Conservation (phyloP, 1,140 invertebrate species). For the Drosophila tsacasi region DNA sequence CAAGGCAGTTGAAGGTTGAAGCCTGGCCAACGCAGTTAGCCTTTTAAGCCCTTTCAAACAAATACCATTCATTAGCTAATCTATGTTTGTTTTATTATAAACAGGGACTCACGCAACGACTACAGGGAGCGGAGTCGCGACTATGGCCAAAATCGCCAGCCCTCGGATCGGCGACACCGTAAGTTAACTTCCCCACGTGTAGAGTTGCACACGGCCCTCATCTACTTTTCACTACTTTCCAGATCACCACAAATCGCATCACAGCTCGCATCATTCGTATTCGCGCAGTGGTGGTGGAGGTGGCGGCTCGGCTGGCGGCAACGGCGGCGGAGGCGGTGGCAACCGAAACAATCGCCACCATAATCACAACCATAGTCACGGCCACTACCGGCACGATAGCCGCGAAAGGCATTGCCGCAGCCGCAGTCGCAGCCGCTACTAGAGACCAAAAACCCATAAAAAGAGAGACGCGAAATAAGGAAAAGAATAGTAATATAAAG, state of each 20-base stretch:
- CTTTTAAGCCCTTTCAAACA: not conserved
- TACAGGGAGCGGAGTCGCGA: conserved; percentile 76
- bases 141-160: conserved; percentile 66
- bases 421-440: conserved; percentile 79
- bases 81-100: not conserved
- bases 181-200: conserved; percentile 47
- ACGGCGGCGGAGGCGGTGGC: conserved; percentile 54
- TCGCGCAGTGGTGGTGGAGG: conserved; percentile 56
- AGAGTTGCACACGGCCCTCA: conserved; percentile 17
- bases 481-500: not conserved
- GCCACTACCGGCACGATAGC: conserved; percentile 72
- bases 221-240: conserved; percentile 1
- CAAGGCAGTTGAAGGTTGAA: not conserved
- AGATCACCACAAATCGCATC: conserved; percentile 82
- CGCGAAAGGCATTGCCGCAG: conserved; percentile 73
- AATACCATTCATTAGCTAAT: not conserved
- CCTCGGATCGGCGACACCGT: conserved; percentile 78
- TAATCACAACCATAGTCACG: conserved; percentile 67
- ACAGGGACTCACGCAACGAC: conserved; percentile 71
- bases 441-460: conserved; percentile 41
- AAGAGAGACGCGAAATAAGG: conserved; percentile 8
- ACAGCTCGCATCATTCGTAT: conserved; percentile 69
- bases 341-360: conserved; percentile 49
- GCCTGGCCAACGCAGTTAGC: not conserved
- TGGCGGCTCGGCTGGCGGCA: not conserved